Conservation (phyloP, 2,113 vertebrate genomes). For the Nerophis ophidion region DNA sequence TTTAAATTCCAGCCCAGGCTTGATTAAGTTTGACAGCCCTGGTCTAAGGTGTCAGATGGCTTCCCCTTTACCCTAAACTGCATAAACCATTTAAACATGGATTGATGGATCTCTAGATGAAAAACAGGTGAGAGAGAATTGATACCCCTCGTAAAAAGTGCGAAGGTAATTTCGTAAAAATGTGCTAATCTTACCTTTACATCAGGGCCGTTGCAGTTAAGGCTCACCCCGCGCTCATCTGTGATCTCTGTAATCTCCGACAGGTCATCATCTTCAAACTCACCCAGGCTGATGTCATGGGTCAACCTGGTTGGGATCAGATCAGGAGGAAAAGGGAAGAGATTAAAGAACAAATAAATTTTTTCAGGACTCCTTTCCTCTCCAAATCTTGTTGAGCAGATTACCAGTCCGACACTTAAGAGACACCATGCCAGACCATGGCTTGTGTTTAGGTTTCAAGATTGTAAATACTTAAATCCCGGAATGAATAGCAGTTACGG, state of each 20-base stretch:
- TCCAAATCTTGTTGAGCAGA: constrained; percentile 11
- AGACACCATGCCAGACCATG: not conserved
- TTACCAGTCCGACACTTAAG: not conserved
- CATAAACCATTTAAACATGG: too few relatives aligned
- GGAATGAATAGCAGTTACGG: too few relatives aligned
- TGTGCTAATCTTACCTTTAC: constrained; percentile 71
- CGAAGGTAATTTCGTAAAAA: too few relatives aligned
- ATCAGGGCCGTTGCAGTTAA: constrained; percentile 85
- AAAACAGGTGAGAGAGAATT: too few relatives aligned
- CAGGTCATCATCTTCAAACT: constrained; percentile 97
- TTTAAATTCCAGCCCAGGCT: too few relatives aligned
- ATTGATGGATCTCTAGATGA: too few relatives aligned
- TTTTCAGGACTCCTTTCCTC: constrained; percentile 4
- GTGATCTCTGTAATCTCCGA: constrained; percentile 90
- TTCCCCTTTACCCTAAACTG: too few relatives aligned
- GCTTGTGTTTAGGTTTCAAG: not conserved
- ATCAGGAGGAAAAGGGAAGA: constrained; percentile 5
- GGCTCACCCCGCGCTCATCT: constrained; percentile 88
- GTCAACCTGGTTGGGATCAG: constrained; percentile 78
- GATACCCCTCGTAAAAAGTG: too few relatives aligned
- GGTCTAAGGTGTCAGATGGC: too few relatives aligned
- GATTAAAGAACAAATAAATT: not conserved
- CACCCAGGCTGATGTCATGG: constrained; percentile 95
- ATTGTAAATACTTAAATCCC: not conserved
- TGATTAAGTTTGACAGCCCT: too few relatives aligned